Conservation (phyloP, 1,140 invertebrate species). For the Cotesia glomerata region DNA sequence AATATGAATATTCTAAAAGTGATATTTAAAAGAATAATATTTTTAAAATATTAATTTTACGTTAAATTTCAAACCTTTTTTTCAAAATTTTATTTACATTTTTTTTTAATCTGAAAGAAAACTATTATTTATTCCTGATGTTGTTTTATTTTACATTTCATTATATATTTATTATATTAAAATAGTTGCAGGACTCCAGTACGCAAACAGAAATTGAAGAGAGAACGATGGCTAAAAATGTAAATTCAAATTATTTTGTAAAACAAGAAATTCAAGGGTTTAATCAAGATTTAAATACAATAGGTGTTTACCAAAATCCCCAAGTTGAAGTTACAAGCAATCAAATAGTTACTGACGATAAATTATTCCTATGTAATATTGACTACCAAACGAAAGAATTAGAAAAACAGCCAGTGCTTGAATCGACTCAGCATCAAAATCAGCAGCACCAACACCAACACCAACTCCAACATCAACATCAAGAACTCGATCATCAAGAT, state of each 20-base stretch:
- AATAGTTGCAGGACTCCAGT: conserved; percentile 46
- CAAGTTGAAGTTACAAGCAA: background rate
- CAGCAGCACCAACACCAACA: background rate
- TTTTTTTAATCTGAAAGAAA: too few relatives aligned
- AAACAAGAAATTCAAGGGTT: conserved; percentile 49
- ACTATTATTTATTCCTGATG: too few relatives aligned
- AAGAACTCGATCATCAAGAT: background rate
- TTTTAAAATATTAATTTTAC: too few relatives aligned
- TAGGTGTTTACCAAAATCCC: conserved; percentile 23
- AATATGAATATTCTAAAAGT: background rate
- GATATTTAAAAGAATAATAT: too few relatives aligned
- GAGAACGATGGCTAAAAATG: conserved; percentile 44
- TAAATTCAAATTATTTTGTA: conserved; percentile 49
- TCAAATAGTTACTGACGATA: conserved; percentile 46
- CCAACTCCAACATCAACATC: background rate
- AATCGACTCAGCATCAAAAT: conserved; percentile 2
- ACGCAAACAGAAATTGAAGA: conserved; percentile 55
- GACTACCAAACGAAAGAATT: conserved; percentile 40
- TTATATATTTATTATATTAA: too few relatives aligned
- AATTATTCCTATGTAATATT: conserved; percentile 57
- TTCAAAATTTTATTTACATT: too few relatives aligned
- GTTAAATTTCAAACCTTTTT: too few relatives aligned
- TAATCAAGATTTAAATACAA: conserved; percentile 36
- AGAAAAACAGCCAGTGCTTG: conserved; percentile 30
- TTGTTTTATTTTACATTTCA: too few relatives aligned